Evolutionary conservation across 2,888 invertebrate genomes (phyloP).

Genomic region (Caenorhabditis angaria): DNA sequence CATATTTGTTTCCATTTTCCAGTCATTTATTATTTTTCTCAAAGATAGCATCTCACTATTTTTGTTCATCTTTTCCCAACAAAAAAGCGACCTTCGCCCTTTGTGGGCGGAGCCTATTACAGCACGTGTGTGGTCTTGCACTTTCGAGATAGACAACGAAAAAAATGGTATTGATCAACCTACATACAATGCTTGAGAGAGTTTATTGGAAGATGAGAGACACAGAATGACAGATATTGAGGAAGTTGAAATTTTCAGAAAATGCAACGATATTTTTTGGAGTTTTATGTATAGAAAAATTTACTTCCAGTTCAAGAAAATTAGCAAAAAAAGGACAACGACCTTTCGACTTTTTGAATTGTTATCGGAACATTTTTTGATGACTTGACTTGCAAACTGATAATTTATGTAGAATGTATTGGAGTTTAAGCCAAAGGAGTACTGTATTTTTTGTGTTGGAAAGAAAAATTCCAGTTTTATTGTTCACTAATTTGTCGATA

Average conservation of each 20-base stretch:
- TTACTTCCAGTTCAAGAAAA: no score
- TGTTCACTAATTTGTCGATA: no score
- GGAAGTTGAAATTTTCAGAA: neutral
- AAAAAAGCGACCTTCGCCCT: slow-evolving; percentile 35
- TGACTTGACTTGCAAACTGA: neutral
- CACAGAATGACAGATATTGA: neutral
- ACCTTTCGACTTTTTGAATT: neutral
- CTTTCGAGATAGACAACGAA: no score
- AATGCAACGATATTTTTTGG: no score
- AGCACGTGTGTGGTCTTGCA: neutral
- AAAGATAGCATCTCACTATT: neutral
- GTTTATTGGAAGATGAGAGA: neutral
- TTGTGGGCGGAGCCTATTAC: slow-evolving; percentile 17
- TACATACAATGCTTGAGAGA: neutral
- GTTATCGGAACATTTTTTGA: neutral
- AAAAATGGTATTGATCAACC: neutral
- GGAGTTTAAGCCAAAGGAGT: neutral
- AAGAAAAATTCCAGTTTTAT: neutral
- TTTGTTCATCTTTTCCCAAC: slow-evolving; percentile 10
- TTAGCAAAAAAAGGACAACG: neutral
- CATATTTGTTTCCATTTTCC: neutral
- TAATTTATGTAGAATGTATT: neutral
- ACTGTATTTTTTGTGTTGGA: neutral
- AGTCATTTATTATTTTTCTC: slow-evolving; percentile 12
- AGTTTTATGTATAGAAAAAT: no score